A percentile compares a stretch with the other conserved stretches of the same genome.
Conservation (phyloP, 2,113 vertebrate species). For the Genyomyrus donnyi region DNA sequence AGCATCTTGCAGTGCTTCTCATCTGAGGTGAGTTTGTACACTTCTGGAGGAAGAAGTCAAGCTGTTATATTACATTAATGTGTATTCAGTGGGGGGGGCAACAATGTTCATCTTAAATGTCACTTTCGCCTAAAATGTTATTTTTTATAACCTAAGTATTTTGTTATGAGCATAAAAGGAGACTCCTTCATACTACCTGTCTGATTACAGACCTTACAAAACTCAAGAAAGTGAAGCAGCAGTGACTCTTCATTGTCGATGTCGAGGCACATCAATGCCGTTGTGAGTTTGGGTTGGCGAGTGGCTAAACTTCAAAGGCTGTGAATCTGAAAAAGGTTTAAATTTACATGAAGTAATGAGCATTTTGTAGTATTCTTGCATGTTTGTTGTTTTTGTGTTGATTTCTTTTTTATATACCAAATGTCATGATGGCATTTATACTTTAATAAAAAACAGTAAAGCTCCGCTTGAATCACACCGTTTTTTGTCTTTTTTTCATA, state of each 20-base stretch:
- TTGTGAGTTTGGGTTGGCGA: background rate
- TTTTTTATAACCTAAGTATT: background rate
- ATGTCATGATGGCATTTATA: background rate
- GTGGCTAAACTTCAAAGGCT: background rate
- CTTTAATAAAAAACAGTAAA: conserved; percentile 1
- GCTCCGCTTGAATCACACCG: background rate
- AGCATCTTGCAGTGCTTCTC: background rate
- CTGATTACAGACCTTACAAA: background rate
- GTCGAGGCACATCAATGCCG: background rate
- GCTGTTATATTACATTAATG: background rate
- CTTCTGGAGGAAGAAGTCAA: background rate
- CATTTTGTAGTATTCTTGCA: background rate
- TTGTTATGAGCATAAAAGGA: background rate
- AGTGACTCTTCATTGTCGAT: background rate
- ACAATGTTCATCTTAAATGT: background rate
- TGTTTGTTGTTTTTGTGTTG: background rate
- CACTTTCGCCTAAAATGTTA: background rate
- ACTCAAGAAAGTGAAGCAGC: background rate
- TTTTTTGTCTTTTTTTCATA: background rate
- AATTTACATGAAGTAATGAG: background rate
- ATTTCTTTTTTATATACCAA: background rate
- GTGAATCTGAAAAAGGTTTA: background rate
- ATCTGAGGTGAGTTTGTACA: background rate
- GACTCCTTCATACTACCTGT: background rate
- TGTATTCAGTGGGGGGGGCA: too few relatives aligned